These are phyloP conservation scores for Drosophila monieri DNA, from an alignment of 2,888 invertebrate species.

Conservation along the genomic window DNA sequence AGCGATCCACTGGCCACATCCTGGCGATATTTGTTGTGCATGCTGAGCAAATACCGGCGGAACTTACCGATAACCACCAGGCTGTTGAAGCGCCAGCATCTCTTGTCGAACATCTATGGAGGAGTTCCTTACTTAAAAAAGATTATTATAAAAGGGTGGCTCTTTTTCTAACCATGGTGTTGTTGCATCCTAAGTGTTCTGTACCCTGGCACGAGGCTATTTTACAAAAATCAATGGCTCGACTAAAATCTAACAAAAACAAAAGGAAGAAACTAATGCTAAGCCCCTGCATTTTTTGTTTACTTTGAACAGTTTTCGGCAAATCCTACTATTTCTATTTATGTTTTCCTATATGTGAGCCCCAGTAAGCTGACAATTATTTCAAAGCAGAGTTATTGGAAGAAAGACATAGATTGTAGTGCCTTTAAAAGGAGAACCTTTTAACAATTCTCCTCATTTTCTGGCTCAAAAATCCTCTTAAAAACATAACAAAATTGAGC, in stretches of 20 bases:
- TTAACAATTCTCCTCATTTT: no score
- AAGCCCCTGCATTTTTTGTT: constrained; percentile 40
- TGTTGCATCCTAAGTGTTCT: constrained; percentile 61
- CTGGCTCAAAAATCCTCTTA: constrained; percentile 1
- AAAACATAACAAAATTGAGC: constrained; percentile 11
- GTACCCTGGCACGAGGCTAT: constrained; percentile 46
- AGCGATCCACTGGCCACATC: constrained; percentile 45
- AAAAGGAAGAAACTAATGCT: not conserved
- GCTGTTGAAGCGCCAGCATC: constrained; percentile 30
- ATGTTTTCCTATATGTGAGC: not conserved
- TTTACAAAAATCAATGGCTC: constrained; percentile 55
- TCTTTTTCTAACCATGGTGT: constrained; percentile 48
- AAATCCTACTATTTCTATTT: not conserved
- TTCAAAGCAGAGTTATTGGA: not conserved
- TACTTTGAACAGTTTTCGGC: not conserved
- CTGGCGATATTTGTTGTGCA: constrained; percentile 61
- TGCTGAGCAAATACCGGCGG: constrained; percentile 43
- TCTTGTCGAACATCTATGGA: constrained; percentile 51
- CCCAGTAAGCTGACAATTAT: not conserved
- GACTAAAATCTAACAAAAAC: constrained; percentile 1
- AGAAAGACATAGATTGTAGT: not conserved
- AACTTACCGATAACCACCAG: constrained; percentile 54
- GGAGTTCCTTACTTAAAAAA: not conserved
- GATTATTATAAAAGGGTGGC: not conserved
- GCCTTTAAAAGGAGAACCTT: no score